phyloP scores from a whole-genome alignment of 2,797 vertebrate genomes.

The Poecilia wingei region DNA sequence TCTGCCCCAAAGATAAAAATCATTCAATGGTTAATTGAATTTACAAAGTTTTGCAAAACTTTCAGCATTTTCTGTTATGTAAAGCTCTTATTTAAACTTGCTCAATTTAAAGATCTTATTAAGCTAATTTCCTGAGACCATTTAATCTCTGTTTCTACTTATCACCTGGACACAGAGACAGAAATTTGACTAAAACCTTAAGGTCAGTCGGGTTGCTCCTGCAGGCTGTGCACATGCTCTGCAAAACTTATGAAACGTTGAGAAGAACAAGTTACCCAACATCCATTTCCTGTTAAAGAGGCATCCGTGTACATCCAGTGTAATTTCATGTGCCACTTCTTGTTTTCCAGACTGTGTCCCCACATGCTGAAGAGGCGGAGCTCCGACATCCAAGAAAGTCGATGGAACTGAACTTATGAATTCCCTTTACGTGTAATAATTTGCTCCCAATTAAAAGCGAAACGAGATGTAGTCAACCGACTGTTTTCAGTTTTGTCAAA shows the following conservation, averaged over 20 bases:
- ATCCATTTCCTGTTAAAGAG: constrained; percentile 6
- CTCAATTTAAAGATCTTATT: not conserved
- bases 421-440: not conserved
- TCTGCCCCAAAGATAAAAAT: not conserved
- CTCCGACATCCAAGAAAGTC: not conserved
- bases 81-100: not conserved
- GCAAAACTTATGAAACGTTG: constrained; percentile 43
- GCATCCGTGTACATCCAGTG: constrained; percentile 6
- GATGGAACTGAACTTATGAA: not conserved
- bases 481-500: constrained; percentile 8
- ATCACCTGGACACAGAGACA: not conserved
- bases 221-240: constrained; percentile 15
- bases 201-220: not conserved
- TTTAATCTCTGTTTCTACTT: not conserved
- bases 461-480: not conserved
- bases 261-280: constrained; percentile 45
- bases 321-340: constrained; percentile 30
- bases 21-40: not conserved
- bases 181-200: not conserved
- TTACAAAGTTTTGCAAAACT: not conserved
- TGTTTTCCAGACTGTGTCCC: constrained; percentile 72
- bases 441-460: constrained; percentile 26
- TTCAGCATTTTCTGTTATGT: not conserved
- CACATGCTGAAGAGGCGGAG: constrained; percentile 64
- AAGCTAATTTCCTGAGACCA: not conserved